Evolutionary conservation across 53 echinoderm and acorn worm species (phyloP).

Genomic region (Henricia sp.): DNA sequence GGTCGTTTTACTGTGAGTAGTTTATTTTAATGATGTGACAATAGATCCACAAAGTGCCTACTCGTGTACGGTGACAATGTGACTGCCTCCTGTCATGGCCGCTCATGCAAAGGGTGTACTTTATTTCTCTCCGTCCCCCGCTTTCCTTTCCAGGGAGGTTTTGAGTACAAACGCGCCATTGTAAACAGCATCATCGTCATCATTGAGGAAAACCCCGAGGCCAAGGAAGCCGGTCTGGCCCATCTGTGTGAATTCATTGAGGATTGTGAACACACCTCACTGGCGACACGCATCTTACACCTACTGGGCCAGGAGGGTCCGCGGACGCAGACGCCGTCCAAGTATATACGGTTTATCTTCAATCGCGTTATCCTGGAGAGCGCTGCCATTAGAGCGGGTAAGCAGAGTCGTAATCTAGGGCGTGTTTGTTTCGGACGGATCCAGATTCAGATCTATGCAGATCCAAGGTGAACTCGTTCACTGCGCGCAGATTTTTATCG

Average conservation of each 20-base stretch:
- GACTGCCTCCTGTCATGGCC: no score
- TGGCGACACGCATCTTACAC: constrained; percentile 95
- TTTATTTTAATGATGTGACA: no score
- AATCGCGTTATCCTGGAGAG: constrained; percentile 98
- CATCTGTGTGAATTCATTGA: constrained; percentile 99
- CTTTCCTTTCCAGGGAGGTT: constrained; percentile 74
- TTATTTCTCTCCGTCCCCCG: background rate
- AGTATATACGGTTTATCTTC: constrained; percentile 99
- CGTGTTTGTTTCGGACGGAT: no score
- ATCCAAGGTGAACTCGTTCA: no score
- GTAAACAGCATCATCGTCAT: constrained; percentile 94
- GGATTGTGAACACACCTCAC: constrained; percentile 96
- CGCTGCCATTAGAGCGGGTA: constrained; percentile 95
- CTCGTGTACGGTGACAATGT: no score
- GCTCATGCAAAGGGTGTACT: no score
- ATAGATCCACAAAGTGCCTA: no score
- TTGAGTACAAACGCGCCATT: constrained; percentile 97
- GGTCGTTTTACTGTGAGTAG: background rate
- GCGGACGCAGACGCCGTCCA: constrained; percentile 89
- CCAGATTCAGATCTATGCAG: no score
- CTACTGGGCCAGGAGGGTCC: constrained; percentile 97
- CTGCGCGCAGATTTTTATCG: no score
- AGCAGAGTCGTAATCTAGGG: constrained; percentile 35
- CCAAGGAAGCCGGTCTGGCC: constrained; percentile 93
- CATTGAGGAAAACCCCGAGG: constrained; percentile 98